Evolutionary conservation across 2,888 invertebrate genomes (phyloP).

Genomic region (Drosophila paramelanica): DNA sequence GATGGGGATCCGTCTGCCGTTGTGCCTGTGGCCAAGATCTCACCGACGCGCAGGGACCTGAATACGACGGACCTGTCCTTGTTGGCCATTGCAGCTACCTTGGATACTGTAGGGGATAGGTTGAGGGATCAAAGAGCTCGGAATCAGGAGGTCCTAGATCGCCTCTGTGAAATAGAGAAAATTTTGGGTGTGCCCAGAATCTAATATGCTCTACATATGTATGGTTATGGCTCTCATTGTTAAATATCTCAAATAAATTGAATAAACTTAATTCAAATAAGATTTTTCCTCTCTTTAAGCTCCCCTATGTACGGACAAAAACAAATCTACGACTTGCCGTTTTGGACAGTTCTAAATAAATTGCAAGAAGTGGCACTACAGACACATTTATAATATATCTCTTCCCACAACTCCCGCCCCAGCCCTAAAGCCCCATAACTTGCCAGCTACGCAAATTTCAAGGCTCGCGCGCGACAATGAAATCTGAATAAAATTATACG

Average conservation of each 20-base stretch:
- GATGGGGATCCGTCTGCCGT: slow-evolving; percentile 23
- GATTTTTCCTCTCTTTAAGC: neutral
- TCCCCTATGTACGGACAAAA: slow-evolving; percentile 10
- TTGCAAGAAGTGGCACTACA: slow-evolving; percentile 32
- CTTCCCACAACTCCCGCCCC: neutral
- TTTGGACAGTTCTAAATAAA: slow-evolving; percentile 56
- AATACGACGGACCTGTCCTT: slow-evolving; percentile 64
- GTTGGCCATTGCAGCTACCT: slow-evolving; percentile 66
- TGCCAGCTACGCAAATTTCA: slow-evolving; percentile 50
- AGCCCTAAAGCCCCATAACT: slow-evolving; percentile 4
- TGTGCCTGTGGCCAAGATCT: slow-evolving; percentile 63
- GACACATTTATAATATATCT: slow-evolving; percentile 25
- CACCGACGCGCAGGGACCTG: slow-evolving; percentile 53
- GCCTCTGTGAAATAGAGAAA: slow-evolving; percentile 70
- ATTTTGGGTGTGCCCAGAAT: slow-evolving; percentile 49
- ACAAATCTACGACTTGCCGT: slow-evolving; percentile 51
- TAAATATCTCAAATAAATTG: neutral
- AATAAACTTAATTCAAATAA: slow-evolving; percentile 18
- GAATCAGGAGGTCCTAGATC: slow-evolving; percentile 67
- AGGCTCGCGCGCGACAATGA: slow-evolving; percentile 41
- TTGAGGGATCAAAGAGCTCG: slow-evolving; percentile 61
- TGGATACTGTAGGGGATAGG: slow-evolving; percentile 64
- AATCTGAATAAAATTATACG: slow-evolving; percentile 51
- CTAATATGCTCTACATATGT: neutral
- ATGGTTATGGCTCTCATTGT: neutral